Evolutionary conservation across 2,888 invertebrate genomes (phyloP).

Genomic region (Neuroscelio doddi): DNA sequence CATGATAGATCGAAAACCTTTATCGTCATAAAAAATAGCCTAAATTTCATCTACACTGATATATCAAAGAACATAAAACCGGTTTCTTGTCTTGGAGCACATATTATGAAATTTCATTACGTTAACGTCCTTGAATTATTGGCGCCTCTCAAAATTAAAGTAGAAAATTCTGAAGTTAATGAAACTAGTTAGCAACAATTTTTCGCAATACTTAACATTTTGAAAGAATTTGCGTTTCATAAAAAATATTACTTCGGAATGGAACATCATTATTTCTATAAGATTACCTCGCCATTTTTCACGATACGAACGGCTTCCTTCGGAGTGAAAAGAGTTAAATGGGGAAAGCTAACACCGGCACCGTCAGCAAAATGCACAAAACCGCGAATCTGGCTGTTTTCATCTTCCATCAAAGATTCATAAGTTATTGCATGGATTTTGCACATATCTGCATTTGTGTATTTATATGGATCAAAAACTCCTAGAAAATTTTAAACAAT

Average conservation of each 20-base stretch:
- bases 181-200: too few relatives aligned
- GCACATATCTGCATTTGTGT: constrained; percentile 85
- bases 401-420: constrained; percentile 86
- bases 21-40: too few relatives aligned
- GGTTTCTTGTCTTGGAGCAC: too few relatives aligned
- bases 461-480: constrained; percentile 85
- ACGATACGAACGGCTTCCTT: constrained; percentile 85
- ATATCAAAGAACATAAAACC: too few relatives aligned
- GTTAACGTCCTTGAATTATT: too few relatives aligned
- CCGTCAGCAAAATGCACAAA: constrained; percentile 86
- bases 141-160: too few relatives aligned
- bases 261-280: too few relatives aligned
- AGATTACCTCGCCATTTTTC: constrained; percentile 85
- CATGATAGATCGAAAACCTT: too few relatives aligned
- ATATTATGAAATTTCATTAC: too few relatives aligned
- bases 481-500: constrained; percentile 76
- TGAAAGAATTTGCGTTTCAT: not conserved
- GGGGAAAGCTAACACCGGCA: constrained; percentile 82
- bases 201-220: too few relatives aligned
- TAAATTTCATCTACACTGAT: too few relatives aligned
- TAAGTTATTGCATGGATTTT: constrained; percentile 84
- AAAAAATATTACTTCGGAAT: not conserved
- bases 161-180: too few relatives aligned
- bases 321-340: constrained; percentile 84
- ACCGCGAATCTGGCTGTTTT: constrained; percentile 85